Base-by-base conservation (phyloP, 2,888 invertebrate species). In the Troilus luridus region DNA sequence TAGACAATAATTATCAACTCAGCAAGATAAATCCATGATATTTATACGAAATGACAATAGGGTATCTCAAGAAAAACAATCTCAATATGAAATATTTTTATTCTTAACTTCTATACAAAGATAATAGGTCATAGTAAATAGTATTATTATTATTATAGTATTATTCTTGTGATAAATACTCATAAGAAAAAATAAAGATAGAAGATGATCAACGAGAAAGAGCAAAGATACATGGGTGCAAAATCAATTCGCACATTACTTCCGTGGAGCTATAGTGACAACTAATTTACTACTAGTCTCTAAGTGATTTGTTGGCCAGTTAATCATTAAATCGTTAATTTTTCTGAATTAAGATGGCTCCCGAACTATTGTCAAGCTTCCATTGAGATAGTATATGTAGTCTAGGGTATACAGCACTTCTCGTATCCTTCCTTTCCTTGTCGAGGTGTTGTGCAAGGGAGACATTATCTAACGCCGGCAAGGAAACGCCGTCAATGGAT, bases 381-480 rank as follows among this genome's bases (percentile, higher is more conserved):
- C 19, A 41, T 41, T 77, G 41, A 77, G 17, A 9, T 41, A 9
- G 72, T 41, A 8, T 8, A n/a, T n/a, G n/a, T n/a, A 17, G 41
- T 27, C 41, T 77, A 9, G 2, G 67, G 3, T 24, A 27, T 24
- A 0, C n/a, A 64, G 64, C 14, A 5, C 6, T 17, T 1, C 19
- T 17, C 8, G 27, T 19, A 17, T 41, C 27, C 17, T 77, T 77
- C 27, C 72, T 67, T 12, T 0, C 7, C 41, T 7, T 41, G 41
- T 77, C 72, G 41, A 27, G 72, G 41, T 67, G 67, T 0, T 77
- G 17, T 77, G 17, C 17, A 41, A 77, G 9, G 72, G 72, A 27
- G 72, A 77, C 72, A 77, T 77, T 77, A 77, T 77, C 72, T 77
- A 77, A 77, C 72, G 14, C 72, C 14, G 27, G 72, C 17, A 24